A percentile compares a stretch with the other conserved stretches of the same genome.
phyloP scores from a whole-genome alignment of 1,140 invertebrate species.

The Chrysoperla carnea region DNA sequence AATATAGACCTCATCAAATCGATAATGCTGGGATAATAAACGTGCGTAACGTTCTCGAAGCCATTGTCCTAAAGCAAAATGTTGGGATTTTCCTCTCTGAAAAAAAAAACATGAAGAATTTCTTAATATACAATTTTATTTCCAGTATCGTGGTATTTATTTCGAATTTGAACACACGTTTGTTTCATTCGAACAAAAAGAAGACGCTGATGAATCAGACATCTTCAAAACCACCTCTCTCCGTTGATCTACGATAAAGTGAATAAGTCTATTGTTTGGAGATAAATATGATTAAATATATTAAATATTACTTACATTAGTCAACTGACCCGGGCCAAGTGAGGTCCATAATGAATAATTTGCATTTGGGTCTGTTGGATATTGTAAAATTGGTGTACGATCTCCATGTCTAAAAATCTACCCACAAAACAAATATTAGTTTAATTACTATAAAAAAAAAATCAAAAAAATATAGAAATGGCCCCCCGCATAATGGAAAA shows the following conservation, averaged over 20 bases:
- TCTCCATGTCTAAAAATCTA: slow-evolving; percentile 54
- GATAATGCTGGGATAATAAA: slow-evolving; percentile 32
- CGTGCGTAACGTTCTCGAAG: slow-evolving; percentile 48
- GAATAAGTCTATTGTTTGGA: too few species aligned
- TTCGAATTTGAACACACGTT: not conserved
- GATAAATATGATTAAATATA: too few species aligned
- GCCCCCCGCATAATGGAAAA: too few species aligned
- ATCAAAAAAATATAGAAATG: too few species aligned
- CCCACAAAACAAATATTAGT: too few species aligned
- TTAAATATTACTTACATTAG: slow-evolving; percentile 37
- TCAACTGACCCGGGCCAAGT: slow-evolving; percentile 54
- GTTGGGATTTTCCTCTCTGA: slow-evolving; percentile 58
- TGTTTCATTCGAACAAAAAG: too few species aligned
- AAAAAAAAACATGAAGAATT: slow-evolving; percentile 9
- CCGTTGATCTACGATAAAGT: too few species aligned
- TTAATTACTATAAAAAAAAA: too few species aligned
- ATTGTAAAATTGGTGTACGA: slow-evolving; percentile 52
- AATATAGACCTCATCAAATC: slow-evolving; percentile 20
- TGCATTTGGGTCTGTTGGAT: slow-evolving; percentile 59
- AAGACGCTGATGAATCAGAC: too few species aligned
- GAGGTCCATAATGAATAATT: slow-evolving; percentile 51
- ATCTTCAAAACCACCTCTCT: too few species aligned
- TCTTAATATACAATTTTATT: too few species aligned
- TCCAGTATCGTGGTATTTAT: too few species aligned
- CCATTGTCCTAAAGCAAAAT: slow-evolving; percentile 61